A percentile compares a stretch with the other conserved stretches of the same genome.
phyloP scores from a whole-genome alignment of 2,113 vertebrate genomes.

The Notarius lentiginosus region DNA sequence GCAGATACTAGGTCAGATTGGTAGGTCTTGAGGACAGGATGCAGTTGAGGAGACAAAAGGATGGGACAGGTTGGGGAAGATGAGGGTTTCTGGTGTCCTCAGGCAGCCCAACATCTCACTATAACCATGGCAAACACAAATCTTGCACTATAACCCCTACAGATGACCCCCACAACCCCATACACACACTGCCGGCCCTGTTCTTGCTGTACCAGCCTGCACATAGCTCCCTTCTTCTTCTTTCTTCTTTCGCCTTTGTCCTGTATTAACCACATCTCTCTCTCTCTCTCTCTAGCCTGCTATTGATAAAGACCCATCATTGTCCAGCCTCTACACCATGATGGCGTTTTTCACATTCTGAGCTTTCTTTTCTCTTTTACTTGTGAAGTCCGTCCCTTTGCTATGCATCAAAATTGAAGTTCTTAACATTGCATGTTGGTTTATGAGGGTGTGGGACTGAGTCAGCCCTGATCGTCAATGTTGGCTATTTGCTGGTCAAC shows the following conservation, averaged over 20 bases:
- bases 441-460: slow-evolving; percentile 21
- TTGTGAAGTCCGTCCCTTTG: neutral
- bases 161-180: slow-evolving; percentile 8
- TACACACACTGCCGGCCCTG: slow-evolving; percentile 53
- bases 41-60: neutral
- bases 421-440: neutral
- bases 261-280: slow-evolving; percentile 22
- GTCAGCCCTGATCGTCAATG: slow-evolving; percentile 16
- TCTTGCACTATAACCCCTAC: slow-evolving; percentile 13
- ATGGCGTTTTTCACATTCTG: neutral
- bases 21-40: neutral
- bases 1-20: neutral
- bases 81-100: neutral
- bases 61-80: neutral
- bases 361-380: neutral
- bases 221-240: slow-evolving; percentile 44
- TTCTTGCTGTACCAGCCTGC: slow-evolving; percentile 65
- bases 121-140: neutral
- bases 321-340: slow-evolving; percentile 26
- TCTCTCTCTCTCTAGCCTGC: slow-evolving; percentile 14
- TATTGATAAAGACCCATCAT: slow-evolving; percentile 26
- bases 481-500: neutral
- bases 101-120: neutral
- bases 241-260: slow-evolving; percentile 43
- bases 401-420: neutral